Evolutionary conservation across 1,140 invertebrate species (phyloP), one percentile per base, ranked within the genome.

Genomic region (Tenebrio molitor): DNA sequence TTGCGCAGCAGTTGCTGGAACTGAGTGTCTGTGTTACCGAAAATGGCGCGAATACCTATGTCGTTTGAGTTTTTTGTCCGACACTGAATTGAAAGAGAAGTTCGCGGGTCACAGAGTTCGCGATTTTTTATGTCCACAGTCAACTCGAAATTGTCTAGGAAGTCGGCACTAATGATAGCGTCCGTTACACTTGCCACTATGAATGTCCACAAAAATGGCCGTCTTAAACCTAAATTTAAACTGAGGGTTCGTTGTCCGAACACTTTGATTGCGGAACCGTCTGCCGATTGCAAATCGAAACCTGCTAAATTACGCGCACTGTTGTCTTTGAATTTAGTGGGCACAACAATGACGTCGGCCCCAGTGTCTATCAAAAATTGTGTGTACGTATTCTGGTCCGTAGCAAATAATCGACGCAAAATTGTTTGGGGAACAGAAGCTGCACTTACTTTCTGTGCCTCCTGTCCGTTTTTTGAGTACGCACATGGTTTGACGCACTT

Each of bases 81-180:
- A 5, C 29, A 1, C 2, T 33, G 3, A 16, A 14, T 12, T 7
- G 29, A 58, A n/a, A 70, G 21, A 5, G 16, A 39, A 1, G 78
- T 82, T 62, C 41, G 50, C 44, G 19, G 12, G 68, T 84, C 82
- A 10, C 82, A 63, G 3, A 84, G 53, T 2, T 74, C 72, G 2
- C 72, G 19, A n/a, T 74, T 62, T 16, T 73, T 50, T 6, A 83
- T 42, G 69, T 84, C 81, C 0, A 83, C 78, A 0, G 84, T 50
- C 5, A 85, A 63, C 0, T 76, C 69, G 71, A 76, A 81, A 66
- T 81, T 39, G 0, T 21, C 15, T 2, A 86, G 68, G 41, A 84
- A 84, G 65, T 84, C 83, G 1, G 83, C 81, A 23, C 83, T 81
- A 0, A 84, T 75, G 1, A 84, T 84, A 0, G 84, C 76, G 23